phyloP scores from a whole-genome alignment of 2,113 vertebrate genomes.

The Podocnemis expansa region DNA sequence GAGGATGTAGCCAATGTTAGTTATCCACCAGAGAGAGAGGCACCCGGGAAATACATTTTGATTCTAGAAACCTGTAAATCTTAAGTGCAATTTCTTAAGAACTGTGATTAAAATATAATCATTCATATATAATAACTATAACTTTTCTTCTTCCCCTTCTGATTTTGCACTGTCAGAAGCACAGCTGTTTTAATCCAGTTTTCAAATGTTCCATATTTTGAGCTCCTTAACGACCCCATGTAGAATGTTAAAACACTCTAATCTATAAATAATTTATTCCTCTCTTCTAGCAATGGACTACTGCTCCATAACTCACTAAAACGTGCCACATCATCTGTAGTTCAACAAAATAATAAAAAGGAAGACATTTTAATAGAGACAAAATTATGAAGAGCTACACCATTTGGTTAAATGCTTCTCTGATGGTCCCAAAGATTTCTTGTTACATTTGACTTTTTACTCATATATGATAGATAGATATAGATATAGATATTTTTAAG shows the following conservation, averaged over 20 bases:
- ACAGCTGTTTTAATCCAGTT: conserved; percentile 45
- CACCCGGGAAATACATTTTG: background rate
- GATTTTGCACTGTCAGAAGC: background rate
- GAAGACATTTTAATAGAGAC: background rate
- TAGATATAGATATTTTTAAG: too few relatives aligned
- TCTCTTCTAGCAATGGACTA: conserved; percentile 57
- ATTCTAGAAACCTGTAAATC: background rate
- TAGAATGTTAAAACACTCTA: conserved; percentile 53
- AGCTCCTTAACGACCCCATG: conserved; percentile 41
- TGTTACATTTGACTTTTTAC: background rate
- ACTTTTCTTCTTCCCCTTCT: background rate
- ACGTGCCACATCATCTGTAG: background rate
- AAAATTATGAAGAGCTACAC: background rate
- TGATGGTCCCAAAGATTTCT: accelerated
- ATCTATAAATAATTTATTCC: conserved; percentile 68
- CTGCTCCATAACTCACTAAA: conserved; percentile 44
- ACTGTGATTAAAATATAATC: conserved; percentile 1
- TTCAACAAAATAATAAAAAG: background rate
- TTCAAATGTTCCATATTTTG: background rate
- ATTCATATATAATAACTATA: background rate
- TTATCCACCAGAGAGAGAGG: background rate
- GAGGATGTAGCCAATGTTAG: background rate
- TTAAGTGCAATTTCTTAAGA: background rate
- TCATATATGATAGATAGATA: too few relatives aligned
- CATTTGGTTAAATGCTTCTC: background rate